Conservation (phyloP, 2,888 invertebrate species). For the Aelia acuminata region DNA sequence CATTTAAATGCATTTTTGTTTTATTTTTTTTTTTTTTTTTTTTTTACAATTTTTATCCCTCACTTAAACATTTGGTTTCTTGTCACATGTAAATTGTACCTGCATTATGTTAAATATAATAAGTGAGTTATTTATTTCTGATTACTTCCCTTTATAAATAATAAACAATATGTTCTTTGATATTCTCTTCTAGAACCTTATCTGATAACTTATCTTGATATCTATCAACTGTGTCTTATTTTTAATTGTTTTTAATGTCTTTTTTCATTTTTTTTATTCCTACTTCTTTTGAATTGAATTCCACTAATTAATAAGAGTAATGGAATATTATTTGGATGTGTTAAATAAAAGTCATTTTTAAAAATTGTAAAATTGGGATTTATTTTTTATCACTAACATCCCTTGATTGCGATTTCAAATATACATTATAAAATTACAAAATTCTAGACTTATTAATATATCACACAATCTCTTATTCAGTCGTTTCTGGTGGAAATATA, state of each 20-base stretch:
- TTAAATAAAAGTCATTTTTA: slow-evolving; percentile 60
- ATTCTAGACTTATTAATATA: slow-evolving; percentile 63
- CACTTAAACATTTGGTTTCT: background rate
- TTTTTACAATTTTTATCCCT: background rate
- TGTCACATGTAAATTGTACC: background rate
- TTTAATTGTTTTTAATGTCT: background rate
- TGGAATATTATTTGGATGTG: background rate
- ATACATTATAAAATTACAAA: slow-evolving; percentile 63
- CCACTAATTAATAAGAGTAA: slow-evolving; percentile 3
- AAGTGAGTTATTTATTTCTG: background rate
- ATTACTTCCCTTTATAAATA: background rate
- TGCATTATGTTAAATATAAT: background rate
- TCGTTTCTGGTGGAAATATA: slow-evolving; percentile 63
- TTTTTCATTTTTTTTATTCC: background rate
- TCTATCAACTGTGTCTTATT: background rate
- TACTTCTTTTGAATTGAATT: background rate
- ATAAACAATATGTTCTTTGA: background rate
- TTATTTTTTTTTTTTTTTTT: too few relatives aligned
- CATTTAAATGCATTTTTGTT: too few relatives aligned
- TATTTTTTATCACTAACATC: slow-evolving; percentile 64
- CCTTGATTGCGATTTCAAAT: slow-evolving; percentile 62
- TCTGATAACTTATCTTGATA: background rate
- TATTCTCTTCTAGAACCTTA: background rate
- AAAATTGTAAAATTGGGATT: slow-evolving; percentile 64
- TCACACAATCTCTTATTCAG: slow-evolving; percentile 65